Evolutionary conservation across 2,888 invertebrate species (phyloP).

Genomic region (Tryphoninae sp.): DNA sequence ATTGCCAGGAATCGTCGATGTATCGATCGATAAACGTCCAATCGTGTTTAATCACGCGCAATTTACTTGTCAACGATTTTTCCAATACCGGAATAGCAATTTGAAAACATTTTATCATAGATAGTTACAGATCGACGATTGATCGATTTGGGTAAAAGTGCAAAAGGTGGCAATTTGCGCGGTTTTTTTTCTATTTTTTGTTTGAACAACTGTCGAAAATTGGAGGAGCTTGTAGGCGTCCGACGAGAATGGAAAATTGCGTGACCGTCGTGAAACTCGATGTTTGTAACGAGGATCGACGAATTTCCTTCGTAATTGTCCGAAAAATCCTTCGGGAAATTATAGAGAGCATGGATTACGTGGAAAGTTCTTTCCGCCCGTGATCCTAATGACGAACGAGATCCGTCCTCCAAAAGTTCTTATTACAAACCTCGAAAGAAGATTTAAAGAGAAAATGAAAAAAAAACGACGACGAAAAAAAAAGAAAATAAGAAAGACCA

Average conservation of each 20-base stretch:
- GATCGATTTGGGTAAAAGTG: too few species aligned
- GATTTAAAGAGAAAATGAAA: background rate
- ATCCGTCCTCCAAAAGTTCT: background rate
- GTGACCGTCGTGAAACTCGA: background rate
- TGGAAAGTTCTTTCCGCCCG: background rate
- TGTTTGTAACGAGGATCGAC: background rate
- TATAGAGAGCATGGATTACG: constrained; percentile 8
- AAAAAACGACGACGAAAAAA: constrained; percentile 6
- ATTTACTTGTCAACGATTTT: too few species aligned
- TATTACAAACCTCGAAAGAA: background rate
- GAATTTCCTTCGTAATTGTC: constrained; percentile 8
- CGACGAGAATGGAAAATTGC: background rate
- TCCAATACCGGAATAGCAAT: too few species aligned
- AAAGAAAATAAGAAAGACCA: background rate
- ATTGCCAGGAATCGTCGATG: too few species aligned
- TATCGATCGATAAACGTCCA: too few species aligned
- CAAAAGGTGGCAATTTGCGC: too few species aligned
- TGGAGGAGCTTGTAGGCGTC: background rate
- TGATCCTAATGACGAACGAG: background rate
- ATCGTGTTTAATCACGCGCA: too few species aligned
- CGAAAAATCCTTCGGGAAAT: background rate
- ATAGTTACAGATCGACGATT: too few species aligned
- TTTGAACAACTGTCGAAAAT: too few species aligned
- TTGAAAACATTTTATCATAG: too few species aligned
- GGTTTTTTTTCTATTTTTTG: too few species aligned